Evolutionary conservation across 2,113 vertebrate genomes (phyloP).

Genomic region (Atractosteus spatula): DNA sequence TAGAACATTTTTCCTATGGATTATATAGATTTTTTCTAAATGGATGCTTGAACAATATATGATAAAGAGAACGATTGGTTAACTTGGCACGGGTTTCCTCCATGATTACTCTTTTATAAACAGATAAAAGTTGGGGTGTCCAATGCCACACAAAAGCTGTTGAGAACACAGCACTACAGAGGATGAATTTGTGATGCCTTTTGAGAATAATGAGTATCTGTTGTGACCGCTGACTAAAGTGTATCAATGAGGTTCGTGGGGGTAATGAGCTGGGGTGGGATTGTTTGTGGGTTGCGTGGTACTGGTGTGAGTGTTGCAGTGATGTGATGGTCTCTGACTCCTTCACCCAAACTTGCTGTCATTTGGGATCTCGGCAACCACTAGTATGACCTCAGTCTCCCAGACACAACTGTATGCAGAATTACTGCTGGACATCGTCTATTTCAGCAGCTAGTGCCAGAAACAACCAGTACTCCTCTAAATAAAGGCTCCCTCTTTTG

Average conservation of each 20-base stretch:
- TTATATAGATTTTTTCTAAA: no score
- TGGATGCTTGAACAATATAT: no score
- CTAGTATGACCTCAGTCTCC: background rate
- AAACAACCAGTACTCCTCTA: no score
- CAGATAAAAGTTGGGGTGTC: no score
- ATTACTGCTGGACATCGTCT: background rate
- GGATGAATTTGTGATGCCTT: conserved; percentile 62
- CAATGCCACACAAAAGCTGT: background rate
- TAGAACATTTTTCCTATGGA: no score
- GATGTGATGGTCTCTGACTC: conserved; percentile 73
- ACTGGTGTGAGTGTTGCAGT: conserved; percentile 17
- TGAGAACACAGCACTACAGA: background rate
- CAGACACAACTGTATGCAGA: background rate
- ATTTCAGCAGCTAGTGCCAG: no score
- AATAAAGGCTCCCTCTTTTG: no score
- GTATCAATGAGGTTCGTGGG: conserved; percentile 70
- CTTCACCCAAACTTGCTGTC: conserved; percentile 21
- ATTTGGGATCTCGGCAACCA: background rate
- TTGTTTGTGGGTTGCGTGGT: conserved; percentile 44
- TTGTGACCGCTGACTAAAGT: conserved; percentile 70
- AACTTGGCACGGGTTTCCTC: no score
- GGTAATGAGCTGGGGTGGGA: conserved; percentile 70
- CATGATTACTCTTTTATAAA: no score
- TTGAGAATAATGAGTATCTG: conserved; percentile 66
- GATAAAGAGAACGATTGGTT: no score